Evolutionary conservation across 2,113 vertebrate species (phyloP).

Genomic region (Myotis davidii): DNA sequence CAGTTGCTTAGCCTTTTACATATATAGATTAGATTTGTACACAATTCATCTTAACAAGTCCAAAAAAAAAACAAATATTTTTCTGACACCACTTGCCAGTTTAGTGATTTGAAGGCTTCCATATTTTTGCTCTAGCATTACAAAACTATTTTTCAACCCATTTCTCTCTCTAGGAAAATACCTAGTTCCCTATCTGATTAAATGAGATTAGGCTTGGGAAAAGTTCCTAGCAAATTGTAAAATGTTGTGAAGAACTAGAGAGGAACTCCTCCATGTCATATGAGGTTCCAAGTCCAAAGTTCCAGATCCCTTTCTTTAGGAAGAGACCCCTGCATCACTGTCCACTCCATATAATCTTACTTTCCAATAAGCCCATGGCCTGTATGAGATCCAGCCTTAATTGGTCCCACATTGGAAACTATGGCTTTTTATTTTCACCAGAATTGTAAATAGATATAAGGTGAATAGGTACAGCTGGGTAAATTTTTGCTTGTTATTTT

Average conservation of each 20-base stretch:
- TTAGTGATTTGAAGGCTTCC: neutral
- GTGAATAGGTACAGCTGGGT: neutral
- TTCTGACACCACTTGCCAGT: neutral
- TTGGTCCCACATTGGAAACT: neutral
- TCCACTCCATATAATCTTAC: accelerated
- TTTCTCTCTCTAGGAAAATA: constrained; percentile 7
- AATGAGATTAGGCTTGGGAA: neutral
- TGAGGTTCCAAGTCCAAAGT: neutral
- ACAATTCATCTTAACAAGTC: neutral
- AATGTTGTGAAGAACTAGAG: neutral
- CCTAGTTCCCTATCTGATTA: neutral
- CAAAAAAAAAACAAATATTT: neutral
- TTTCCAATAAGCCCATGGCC: neutral
- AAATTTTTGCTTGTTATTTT: constrained; percentile 12
- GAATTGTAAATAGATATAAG: neutral
- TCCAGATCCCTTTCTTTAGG: neutral
- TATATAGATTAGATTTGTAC: neutral
- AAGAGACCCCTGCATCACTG: neutral
- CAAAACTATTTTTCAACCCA: neutral
- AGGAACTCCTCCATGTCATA: neutral
- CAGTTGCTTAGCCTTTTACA: no score
- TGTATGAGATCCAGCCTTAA: neutral
- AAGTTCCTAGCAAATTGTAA: neutral
- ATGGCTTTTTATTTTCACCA: neutral
- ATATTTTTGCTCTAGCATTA: neutral